Evolutionary conservation across 2,113 vertebrate genomes (phyloP).

Genomic region (Oreotrochilus melanogaster): DNA sequence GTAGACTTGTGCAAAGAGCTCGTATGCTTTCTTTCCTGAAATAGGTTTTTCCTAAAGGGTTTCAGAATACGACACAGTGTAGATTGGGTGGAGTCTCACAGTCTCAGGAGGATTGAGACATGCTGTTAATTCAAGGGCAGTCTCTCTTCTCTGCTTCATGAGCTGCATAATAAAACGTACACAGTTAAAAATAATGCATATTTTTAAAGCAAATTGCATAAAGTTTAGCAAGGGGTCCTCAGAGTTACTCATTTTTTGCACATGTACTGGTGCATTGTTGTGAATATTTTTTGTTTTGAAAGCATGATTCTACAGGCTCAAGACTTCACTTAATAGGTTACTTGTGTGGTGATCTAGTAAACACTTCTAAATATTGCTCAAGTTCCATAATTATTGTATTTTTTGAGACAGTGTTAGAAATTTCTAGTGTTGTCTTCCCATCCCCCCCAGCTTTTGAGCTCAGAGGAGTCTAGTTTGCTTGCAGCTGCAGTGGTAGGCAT

Average conservation of each 20-base stretch:
- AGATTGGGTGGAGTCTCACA: conserved; percentile 10
- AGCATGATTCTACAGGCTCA: not conserved
- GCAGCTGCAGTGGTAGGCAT: conserved; percentile 81
- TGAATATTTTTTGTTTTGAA: not conserved
- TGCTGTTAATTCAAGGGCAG: conserved; percentile 32
- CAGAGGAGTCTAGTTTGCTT: conserved; percentile 61
- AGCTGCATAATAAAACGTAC: conserved; percentile 11
- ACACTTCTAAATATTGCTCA: not conserved
- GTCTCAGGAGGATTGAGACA: not conserved
- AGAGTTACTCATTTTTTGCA: not conserved
- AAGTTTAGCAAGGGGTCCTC: not conserved
- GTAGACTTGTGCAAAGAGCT: not conserved
- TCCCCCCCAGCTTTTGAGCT: conserved; percentile 53
- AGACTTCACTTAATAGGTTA: not conserved
- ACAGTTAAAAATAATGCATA: not conserved
- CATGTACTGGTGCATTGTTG: not conserved
- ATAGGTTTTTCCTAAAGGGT: not conserved
- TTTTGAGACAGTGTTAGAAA: conserved; percentile 55
- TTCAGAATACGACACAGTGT: not conserved
- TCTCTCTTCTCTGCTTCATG: not conserved
- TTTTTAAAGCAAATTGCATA: not conserved
- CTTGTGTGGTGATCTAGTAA: not conserved
- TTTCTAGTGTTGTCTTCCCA: conserved; percentile 24
- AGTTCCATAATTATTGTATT: not conserved
- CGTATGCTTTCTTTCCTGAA: not conserved